Evolutionary conservation across 2,113 vertebrate species (phyloP).

Genomic region (Oreotrochilus melanogaster): DNA sequence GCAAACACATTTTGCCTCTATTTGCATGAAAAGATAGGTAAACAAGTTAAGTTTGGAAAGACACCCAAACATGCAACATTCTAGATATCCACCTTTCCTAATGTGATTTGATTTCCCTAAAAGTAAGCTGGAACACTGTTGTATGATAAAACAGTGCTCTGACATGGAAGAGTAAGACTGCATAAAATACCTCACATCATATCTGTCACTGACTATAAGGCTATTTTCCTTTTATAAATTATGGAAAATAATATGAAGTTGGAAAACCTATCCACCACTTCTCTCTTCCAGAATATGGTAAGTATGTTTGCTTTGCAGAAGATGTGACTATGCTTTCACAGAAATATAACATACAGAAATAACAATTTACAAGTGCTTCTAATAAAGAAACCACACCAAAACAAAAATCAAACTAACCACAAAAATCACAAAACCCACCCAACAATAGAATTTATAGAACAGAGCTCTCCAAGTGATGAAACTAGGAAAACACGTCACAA

Average conservation of each 20-base stretch:
- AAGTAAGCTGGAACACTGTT: background rate
- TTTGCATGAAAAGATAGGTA: background rate
- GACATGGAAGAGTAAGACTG: background rate
- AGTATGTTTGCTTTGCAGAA: background rate
- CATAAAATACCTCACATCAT: background rate
- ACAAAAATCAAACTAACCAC: background rate
- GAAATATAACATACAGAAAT: background rate
- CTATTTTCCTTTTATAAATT: no score
- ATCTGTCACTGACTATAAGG: background rate
- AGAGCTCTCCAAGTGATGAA: background rate
- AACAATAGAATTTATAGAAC: background rate
- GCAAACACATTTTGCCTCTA: background rate
- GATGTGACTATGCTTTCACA: background rate
- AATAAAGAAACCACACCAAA: background rate
- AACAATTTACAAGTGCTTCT: background rate
- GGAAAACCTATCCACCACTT: background rate
- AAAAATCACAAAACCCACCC: no score
- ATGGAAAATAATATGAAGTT: background rate
- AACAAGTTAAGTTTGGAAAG: background rate
- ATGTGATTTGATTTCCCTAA: background rate
- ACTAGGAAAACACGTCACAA: background rate
- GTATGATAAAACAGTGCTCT: background rate
- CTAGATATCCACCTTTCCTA: background rate
- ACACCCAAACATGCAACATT: fast-evolving
- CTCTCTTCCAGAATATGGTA: background rate